Evolutionary conservation across 2,797 vertebrate species (phyloP).

Genomic region (Hipposideros larvatus): DNA sequence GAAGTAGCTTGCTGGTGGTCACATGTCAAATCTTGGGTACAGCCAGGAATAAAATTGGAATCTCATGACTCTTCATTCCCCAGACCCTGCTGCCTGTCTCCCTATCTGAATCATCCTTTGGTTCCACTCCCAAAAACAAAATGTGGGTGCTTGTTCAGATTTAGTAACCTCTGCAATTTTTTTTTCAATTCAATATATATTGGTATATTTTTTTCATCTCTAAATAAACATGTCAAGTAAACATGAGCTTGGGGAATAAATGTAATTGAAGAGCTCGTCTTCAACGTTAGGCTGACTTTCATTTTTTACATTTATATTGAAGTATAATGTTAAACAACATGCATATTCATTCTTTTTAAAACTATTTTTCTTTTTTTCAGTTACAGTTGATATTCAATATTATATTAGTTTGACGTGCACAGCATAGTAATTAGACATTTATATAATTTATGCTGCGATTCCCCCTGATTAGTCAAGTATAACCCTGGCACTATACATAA

Average conservation of each 20-base stretch:
- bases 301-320: conserved; percentile 11
- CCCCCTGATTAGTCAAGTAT: too few species aligned
- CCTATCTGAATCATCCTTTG: conserved; percentile 77
- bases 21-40: conserved; percentile 64
- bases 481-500: too few species aligned
- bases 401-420: too few species aligned
- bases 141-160: conserved; percentile 68
- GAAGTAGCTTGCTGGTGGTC: conserved; percentile 53
- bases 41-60: conserved; percentile 71
- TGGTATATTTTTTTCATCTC: not conserved
- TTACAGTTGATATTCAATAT: too few species aligned
- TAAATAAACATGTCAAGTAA: not conserved
- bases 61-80: conserved; percentile 70
- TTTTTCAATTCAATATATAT: not conserved
- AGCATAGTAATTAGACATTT: too few species aligned
- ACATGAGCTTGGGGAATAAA: not conserved
- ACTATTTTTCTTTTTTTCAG: too few species aligned
- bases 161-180: conserved; percentile 58
- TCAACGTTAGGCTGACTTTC: not conserved
- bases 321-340: not conserved
- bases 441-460: too few species aligned
- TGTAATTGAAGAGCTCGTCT: not conserved
- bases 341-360: not conserved
- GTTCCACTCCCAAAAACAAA: conserved; percentile 69
- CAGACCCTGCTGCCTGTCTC: conserved; percentile 50